phyloP scores from a whole-genome alignment of 92 coral and sea anemone species.

The Bergia puertoricense region DNA sequence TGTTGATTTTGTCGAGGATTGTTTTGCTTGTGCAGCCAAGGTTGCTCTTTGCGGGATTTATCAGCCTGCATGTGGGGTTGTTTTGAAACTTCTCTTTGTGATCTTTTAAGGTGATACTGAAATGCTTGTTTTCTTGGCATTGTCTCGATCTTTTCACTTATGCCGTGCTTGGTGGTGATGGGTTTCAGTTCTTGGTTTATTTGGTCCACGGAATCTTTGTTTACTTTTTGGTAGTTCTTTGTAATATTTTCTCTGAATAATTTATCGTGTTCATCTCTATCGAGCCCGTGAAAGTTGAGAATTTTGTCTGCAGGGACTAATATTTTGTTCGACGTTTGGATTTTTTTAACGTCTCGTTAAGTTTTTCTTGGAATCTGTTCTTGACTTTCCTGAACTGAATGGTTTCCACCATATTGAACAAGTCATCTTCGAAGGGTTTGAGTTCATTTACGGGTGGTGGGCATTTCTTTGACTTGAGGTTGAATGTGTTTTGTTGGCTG shows the following conservation, averaged over 20 bases:
- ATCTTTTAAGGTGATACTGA: constrained; percentile 36
- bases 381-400: background rate
- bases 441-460: no score
- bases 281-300: constrained; percentile 1
- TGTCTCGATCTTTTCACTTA: constrained; percentile 40
- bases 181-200: constrained; percentile 43
- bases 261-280: constrained; percentile 2
- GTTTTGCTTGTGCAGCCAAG: constrained; percentile 50
- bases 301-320: constrained; percentile 33
- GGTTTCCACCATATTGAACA: no score
- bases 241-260: constrained; percentile 27
- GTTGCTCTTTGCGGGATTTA: constrained; percentile 50
- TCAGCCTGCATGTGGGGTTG: constrained; percentile 51
- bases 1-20: constrained; percentile 50
- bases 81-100: constrained; percentile 47
- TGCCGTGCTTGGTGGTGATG: constrained; percentile 19
- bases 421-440: no score
- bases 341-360: background rate
- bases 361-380: background rate
- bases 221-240: constrained; percentile 37
- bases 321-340: background rate
- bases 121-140: constrained; percentile 52
- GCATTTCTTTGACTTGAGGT: no score
- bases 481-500: no score
- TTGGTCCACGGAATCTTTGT: constrained; percentile 7